Evolutionary conservation across 2,113 vertebrate species (phyloP).

Genomic region (Corvus cornix): DNA sequence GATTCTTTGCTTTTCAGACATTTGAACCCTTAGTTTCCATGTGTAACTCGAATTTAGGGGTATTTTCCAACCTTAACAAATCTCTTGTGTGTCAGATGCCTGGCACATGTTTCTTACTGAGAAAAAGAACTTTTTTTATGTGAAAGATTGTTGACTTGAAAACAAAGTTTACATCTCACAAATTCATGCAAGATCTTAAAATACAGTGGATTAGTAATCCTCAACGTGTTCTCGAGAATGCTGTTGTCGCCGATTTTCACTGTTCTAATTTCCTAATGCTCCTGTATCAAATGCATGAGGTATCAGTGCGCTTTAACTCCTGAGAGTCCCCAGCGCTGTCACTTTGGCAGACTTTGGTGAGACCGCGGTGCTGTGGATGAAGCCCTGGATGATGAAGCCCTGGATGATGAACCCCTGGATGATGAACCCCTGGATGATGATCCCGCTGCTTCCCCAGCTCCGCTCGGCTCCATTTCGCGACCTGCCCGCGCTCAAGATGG

Average conservation of each 20-base stretch:
- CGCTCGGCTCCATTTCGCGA: background rate
- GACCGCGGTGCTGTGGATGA: rapidly evolving
- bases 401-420: rapidly evolving
- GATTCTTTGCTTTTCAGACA: background rate
- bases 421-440: rapidly evolving
- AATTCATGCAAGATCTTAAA: background rate
- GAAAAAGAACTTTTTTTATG: background rate
- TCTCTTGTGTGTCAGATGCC: background rate
- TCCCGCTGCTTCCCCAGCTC: rapidly evolving
- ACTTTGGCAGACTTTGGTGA: rapidly evolving
- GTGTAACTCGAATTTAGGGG: background rate
- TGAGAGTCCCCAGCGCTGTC: rapidly evolving
- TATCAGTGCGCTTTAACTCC: rapidly evolving
- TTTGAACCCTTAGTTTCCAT: rapidly evolving
- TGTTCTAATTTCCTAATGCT: background rate
- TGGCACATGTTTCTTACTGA: rapidly evolving
- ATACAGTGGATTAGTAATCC: background rate
- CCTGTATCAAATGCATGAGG: background rate
- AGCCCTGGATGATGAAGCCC: rapidly evolving
- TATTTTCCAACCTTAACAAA: background rate
- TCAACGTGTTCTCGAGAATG: background rate
- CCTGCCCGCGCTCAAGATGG: background rate
- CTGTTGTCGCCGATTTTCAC: background rate
- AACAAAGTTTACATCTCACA: background rate
- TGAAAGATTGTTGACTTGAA: background rate